phyloP scores from a whole-genome alignment of 2,113 vertebrate genomes.

The Setophaga coronata region DNA sequence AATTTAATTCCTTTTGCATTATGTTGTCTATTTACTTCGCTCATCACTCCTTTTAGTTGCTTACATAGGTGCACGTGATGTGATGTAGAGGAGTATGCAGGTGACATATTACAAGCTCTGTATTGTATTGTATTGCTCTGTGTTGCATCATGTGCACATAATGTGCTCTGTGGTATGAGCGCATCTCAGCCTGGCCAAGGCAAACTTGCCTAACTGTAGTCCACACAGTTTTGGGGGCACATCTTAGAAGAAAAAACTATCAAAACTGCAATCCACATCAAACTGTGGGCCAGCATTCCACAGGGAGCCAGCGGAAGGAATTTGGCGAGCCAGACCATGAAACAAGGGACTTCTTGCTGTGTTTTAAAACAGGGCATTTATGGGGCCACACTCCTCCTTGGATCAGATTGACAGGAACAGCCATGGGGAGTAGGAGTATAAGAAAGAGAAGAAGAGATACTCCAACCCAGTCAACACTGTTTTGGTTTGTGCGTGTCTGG shows the following conservation, averaged over 20 bases:
- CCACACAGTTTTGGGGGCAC: neutral
- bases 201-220: neutral
- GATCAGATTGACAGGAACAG: neutral
- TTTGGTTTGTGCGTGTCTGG: neutral
- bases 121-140: neutral
- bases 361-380: neutral
- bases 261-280: neutral
- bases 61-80: neutral
- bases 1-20: neutral
- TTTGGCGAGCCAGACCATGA: neutral
- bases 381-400: neutral
- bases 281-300: neutral
- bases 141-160: no score
- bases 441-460: neutral
- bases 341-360: accelerated
- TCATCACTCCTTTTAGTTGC: neutral
- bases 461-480: neutral
- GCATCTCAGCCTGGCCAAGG: neutral
- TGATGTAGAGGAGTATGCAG: neutral
- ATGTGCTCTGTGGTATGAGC: neutral
- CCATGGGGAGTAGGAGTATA: neutral
- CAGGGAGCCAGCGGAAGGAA: neutral
- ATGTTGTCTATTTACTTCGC: neutral
- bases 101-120: accelerated
- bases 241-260: neutral